These are phyloP conservation scores for Intellagama lesueurii DNA, from an alignment of 2,797 vertebrate genomes.

Conservation along the genomic window DNA sequence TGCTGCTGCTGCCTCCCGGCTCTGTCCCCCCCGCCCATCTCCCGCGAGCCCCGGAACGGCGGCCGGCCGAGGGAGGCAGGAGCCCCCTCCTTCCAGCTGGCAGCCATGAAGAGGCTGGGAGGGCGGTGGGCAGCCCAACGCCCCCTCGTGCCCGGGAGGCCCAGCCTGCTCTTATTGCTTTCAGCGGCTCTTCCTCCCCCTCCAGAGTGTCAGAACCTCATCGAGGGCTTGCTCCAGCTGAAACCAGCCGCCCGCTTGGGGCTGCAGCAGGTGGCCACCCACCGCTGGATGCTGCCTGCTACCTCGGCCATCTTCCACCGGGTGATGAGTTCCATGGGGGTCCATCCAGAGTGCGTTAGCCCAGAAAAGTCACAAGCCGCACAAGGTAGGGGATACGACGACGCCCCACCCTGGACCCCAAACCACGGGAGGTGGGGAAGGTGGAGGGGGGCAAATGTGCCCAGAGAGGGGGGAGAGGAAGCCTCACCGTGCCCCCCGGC, in stretches of 20 bases:
- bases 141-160: background rate
- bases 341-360: background rate
- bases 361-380: background rate
- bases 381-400: background rate
- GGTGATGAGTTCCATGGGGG: background rate
- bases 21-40: too few species aligned
- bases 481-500: too few species aligned
- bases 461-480: too few species aligned
- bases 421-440: too few species aligned
- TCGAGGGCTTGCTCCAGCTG: constrained; percentile 49
- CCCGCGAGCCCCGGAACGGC: too few species aligned
- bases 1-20: too few species aligned
- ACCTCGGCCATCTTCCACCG: background rate
- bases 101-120: too few species aligned
- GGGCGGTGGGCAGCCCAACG: too few species aligned
- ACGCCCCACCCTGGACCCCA: too few species aligned
- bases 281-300: constrained; percentile 56
- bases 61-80: too few species aligned
- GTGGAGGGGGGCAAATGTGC: too few species aligned
- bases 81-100: too few species aligned
- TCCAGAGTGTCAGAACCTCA: constrained; percentile 56
- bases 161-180: background rate
- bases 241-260: background rate
- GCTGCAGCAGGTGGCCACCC: constrained; percentile 50
- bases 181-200: background rate